Evolutionary conservation across 2,797 vertebrate species (phyloP).

Genomic region (Leuciscus waleckii): DNA sequence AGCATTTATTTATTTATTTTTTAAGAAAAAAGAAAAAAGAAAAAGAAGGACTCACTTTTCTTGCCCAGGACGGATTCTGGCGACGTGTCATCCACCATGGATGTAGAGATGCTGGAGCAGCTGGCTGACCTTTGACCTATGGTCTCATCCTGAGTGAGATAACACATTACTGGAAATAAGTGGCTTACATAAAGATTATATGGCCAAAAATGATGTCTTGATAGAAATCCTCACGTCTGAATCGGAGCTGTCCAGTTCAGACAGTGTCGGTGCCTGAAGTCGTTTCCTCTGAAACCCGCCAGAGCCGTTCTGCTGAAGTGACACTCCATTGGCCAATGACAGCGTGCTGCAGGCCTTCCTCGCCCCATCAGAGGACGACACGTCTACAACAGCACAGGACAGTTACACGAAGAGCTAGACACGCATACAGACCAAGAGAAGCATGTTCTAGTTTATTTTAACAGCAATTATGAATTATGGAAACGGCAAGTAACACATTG

Average conservation of each 20-base stretch:
- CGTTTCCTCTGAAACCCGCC: slow-evolving; percentile 83
- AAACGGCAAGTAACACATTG: background rate
- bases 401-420: slow-evolving; percentile 20
- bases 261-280: slow-evolving; percentile 91
- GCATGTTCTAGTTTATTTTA: background rate
- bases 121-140: slow-evolving; percentile 82
- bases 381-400: slow-evolving; percentile 76
- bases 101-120: slow-evolving; percentile 89
- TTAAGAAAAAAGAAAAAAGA: background rate
- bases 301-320: slow-evolving; percentile 64
- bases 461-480: too few relatives aligned
- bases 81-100: slow-evolving; percentile 86
- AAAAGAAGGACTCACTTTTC: slow-evolving; percentile 87
- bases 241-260: slow-evolving; percentile 94
- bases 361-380: slow-evolving; percentile 83
- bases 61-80: slow-evolving; percentile 82
- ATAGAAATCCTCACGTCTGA: slow-evolving; percentile 84
- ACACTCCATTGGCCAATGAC: slow-evolving; percentile 79
- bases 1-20: background rate
- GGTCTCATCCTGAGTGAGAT: slow-evolving; percentile 84
- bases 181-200: background rate
- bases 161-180: background rate
- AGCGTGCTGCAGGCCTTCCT: slow-evolving; percentile 79
- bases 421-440: background rate
- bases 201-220: background rate